Conservation (phyloP, 1,140 invertebrate species). For the Drosophila nannoptera region DNA sequence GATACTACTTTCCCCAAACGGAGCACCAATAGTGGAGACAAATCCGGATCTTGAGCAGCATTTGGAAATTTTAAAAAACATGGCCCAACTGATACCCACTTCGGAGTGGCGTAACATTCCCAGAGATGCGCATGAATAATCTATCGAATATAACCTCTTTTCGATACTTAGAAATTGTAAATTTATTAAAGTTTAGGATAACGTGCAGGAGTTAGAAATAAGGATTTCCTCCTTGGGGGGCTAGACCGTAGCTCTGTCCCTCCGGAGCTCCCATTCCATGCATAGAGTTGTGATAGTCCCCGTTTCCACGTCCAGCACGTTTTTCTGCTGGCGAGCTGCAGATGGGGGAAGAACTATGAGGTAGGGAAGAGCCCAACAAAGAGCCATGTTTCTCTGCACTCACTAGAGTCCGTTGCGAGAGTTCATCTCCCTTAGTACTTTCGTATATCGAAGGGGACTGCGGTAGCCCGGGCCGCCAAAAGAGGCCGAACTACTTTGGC, state of each 20-base stretch:
- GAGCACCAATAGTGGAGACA: not conserved
- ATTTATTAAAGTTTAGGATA: too few relatives aligned
- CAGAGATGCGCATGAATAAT: too few relatives aligned
- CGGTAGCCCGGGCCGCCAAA: constrained; percentile 60
- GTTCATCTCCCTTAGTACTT: constrained; percentile 58
- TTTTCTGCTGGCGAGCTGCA: constrained; percentile 51
- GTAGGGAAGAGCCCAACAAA: not conserved
- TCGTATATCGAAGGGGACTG: constrained; percentile 55
- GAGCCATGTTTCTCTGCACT: not conserved
- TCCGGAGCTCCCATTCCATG: constrained; percentile 56
- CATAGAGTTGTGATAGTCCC: constrained; percentile 57
- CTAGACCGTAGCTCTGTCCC: constrained; percentile 41
- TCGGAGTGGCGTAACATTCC: too few relatives aligned
- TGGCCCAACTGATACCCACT: too few relatives aligned
- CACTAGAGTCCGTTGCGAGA: constrained; percentile 66
- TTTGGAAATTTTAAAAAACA: not conserved
- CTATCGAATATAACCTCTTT: too few relatives aligned
- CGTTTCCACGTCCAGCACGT: constrained; percentile 43
- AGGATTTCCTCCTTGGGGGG: constrained; percentile 13
- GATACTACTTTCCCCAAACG: not conserved
- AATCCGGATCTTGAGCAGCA: not conserved
- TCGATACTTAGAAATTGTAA: too few relatives aligned
- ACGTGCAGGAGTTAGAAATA: constrained; percentile 32
- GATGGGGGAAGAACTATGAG: not conserved
- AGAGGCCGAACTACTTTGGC: constrained; percentile 42